Base-by-base conservation (phyloP, 2,797 vertebrate species). In the Mormyrus proboscirostris region DNA sequence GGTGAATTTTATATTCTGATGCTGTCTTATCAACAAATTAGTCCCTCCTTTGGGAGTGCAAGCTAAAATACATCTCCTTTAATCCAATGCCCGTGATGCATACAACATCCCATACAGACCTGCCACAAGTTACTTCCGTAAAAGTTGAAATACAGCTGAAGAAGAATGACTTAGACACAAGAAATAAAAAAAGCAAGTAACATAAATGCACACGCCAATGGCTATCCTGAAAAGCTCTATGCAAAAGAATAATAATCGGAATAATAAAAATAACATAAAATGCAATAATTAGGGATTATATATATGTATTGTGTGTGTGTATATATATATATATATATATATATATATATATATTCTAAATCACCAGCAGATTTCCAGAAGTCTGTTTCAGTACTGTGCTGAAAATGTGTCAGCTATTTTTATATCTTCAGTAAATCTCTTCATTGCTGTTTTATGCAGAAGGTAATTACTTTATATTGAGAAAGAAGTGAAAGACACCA, bases 391-490 rank as follows among this genome's bases (percentile, higher is more conserved):
- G 93, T 92, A 92, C 93, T 95, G 93, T 95, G 92, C 95, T 88
- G 79, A 93, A 94, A 95, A 92, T 91, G 93, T 93, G 95, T 95
- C 95, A 95, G 94, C 94, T 96, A 95, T 96, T 96, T 95, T 94
- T 93, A 90, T 92, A 93, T 95, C 94, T 94, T 90, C 92, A 3
- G 88, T 92, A 88, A 92, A 96, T 95, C 94, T 92, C 92, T 92
- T 94, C 93, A 92, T 95, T 92, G 90, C 91, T 93, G 93, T 92
- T 94, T 95, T 93, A 91, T 90, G 89, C 53, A 90, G 65, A 91
- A 91, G 92, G 92, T 94, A 95, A 95, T 95, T 95, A 93, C 92
- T 92, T 94, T 91, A 91, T 88, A 89, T 90, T 91, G 89, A 33
- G 91, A 90, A 88, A 92, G 94, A 94, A 89, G 29, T 85, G 51